phyloP scores from a whole-genome alignment of 92 coral and sea anemone species.

The Epizoanthus ramosus region DNA sequence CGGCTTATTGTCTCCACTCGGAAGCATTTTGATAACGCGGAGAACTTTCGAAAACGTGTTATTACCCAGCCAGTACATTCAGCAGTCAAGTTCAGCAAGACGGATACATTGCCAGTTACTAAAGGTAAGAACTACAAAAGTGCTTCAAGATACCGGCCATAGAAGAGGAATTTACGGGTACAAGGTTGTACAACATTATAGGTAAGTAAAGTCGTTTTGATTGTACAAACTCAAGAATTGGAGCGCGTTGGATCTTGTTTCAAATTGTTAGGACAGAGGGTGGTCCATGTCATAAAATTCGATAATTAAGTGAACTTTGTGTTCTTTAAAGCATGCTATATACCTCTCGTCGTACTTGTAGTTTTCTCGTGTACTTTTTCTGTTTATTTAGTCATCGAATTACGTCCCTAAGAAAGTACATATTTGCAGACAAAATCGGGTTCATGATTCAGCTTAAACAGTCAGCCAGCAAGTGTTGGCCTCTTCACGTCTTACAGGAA shows the following conservation, averaged over 20 bases:
- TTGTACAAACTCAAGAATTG: slow-evolving; percentile 34
- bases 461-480: not conserved
- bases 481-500: not conserved
- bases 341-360: not conserved
- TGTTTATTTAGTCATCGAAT: slow-evolving; percentile 75
- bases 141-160: not conserved
- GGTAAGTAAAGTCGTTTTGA: slow-evolving; percentile 35
- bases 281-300: slow-evolving; percentile 29
- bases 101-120: not conserved
- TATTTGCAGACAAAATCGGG: slow-evolving; percentile 57
- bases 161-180: slow-evolving; percentile 23
- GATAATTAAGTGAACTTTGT: not conserved
- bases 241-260: slow-evolving; percentile 31
- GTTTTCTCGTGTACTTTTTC: slow-evolving; percentile 27
- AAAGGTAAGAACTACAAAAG: not conserved
- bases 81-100: slow-evolving; percentile 40
- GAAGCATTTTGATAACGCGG: slow-evolving; percentile 59
- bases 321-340: not conserved
- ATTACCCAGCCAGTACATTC: slow-evolving; percentile 28
- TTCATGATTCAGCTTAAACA: slow-evolving; percentile 7
- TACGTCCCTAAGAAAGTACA: slow-evolving; percentile 69
- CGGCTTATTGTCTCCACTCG: slow-evolving; percentile 72
- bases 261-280: not conserved
- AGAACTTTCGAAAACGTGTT: slow-evolving; percentile 72
- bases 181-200: slow-evolving; percentile 26